phyloP scores from a whole-genome alignment of 1,140 invertebrate species.

The Drosophila melanogaster region Release_6_plus_ISO1_MT NT_037436.4:6943501-6944000 shows the following conservation, averaged over 20 bases:
- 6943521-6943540: slow-evolving; percentile 71
- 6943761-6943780: slow-evolving; percentile 29
- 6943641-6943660: slow-evolving; percentile 77
- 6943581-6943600: slow-evolving; percentile 50
- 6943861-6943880: slow-evolving; percentile 74
- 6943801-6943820: slow-evolving; percentile 40
- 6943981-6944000: slow-evolving; percentile 14
- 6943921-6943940: slow-evolving; percentile 74
- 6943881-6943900: slow-evolving; percentile 64
- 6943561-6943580: slow-evolving; percentile 10
- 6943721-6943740: not conserved
- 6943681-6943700: slow-evolving; percentile 51
- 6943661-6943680: slow-evolving; percentile 81
- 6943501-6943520: slow-evolving; percentile 1
- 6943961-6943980: slow-evolving; percentile 22
- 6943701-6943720: slow-evolving; percentile 24
- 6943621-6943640: slow-evolving; percentile 78
- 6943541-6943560: slow-evolving; percentile 45
- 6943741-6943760: slow-evolving; percentile 14
- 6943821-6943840: slow-evolving; percentile 73
- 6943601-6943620: slow-evolving; percentile 77
- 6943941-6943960: slow-evolving; percentile 46
- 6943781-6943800: slow-evolving; percentile 19
- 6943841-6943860: slow-evolving; percentile 67
- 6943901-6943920: slow-evolving; percentile 69